A percentile compares a stretch with the other conserved stretches of the same genome.
These are phyloP conservation scores for Crotalus helleri DNA, from an alignment of 2,113 vertebrate species.

Conservation along the genomic window DNA sequence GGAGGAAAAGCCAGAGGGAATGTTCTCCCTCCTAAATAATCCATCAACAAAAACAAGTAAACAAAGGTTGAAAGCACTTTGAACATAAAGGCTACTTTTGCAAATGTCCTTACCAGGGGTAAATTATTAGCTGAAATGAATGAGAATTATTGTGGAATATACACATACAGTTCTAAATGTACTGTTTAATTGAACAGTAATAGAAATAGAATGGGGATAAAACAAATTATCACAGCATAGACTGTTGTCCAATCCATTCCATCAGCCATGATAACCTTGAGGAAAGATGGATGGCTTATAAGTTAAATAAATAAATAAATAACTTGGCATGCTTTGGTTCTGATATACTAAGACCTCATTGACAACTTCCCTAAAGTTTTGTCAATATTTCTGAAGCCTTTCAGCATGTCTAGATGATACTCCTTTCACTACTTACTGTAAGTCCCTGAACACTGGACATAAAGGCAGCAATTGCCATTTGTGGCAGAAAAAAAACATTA, in stretches of 20 bases:
- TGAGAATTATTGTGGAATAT: neutral
- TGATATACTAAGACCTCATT: neutral
- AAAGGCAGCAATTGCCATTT: neutral
- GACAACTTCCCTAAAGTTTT: neutral
- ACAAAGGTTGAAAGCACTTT: neutral
- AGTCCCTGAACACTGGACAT: neutral
- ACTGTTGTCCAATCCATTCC: neutral
- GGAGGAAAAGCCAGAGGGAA: neutral
- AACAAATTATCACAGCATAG: neutral
- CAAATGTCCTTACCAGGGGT: neutral
- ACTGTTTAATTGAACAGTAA: neutral
- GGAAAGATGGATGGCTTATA: neutral
- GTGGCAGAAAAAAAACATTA: neutral
- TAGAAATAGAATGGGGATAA: neutral
- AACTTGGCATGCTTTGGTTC: neutral
- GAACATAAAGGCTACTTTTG: neutral
- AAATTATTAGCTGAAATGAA: neutral
- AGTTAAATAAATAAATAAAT: neutral
- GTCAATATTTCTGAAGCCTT: neutral
- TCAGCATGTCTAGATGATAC: neutral
- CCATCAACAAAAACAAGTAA: neutral
- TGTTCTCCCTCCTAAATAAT: neutral
- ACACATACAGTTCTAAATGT: neutral
- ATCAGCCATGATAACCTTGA: neutral
- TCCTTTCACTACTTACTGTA: neutral